These are phyloP conservation scores for Apodemia duryi DNA, from an alignment of 2,888 invertebrate species.

Conservation along the genomic window DNA sequence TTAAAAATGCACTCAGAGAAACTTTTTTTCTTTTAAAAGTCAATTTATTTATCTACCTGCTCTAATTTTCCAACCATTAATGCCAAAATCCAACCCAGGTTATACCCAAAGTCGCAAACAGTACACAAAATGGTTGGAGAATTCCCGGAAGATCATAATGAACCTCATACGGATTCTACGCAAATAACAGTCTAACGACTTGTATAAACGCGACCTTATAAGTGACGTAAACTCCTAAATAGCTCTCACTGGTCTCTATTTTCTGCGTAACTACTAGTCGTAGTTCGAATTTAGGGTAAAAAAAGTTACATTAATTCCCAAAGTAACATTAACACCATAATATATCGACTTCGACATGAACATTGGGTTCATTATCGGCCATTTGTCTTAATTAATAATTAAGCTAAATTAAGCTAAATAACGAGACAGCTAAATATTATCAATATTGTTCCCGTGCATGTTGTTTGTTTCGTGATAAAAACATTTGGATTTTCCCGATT, in stretches of 20 bases:
- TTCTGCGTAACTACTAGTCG: neutral
- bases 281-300: neutral
- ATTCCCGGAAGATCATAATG: conserved; percentile 10
- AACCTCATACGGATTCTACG: conserved; percentile 8
- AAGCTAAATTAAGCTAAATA: neutral
- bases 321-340: neutral
- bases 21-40: neutral
- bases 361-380: neutral
- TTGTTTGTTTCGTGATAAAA: no score
- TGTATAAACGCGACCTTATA: conserved; percentile 4
- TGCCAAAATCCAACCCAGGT: conserved; percentile 7
- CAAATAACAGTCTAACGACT: conserved; percentile 1
- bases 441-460: neutral
- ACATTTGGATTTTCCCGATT: no score
- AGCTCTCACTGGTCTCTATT: conserved; percentile 5
- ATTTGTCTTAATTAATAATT: neutral
- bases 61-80: conserved; percentile 4
- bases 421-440: neutral
- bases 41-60: conserved; percentile 5
- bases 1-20: conserved; percentile 4
- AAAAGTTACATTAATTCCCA: neutral
- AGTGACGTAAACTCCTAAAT: conserved; percentile 4
- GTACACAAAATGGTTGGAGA: conserved; percentile 8
- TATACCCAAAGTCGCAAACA: conserved; percentile 8
- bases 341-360: conserved; percentile 6